Conservation (phyloP, 92 coral and sea anemone genomes). For the Metridium senile region DNA sequence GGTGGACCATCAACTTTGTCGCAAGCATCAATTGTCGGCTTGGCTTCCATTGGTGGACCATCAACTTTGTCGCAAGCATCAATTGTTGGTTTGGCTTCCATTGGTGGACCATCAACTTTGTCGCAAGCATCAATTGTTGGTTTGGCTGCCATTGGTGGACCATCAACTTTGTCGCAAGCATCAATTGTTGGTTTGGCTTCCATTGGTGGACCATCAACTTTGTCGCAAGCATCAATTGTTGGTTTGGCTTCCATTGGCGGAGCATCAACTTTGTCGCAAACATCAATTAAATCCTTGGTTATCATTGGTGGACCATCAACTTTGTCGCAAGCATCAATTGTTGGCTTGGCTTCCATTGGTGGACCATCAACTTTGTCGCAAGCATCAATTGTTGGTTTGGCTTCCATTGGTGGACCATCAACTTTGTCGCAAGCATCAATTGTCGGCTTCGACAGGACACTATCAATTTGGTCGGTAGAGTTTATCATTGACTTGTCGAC, state of each 20-base stretch:
- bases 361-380: background rate
- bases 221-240: background rate
- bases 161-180: background rate
- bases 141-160: background rate
- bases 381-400: background rate
- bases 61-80: constrained; percentile 1
- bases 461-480: background rate
- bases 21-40: background rate
- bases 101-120: background rate
- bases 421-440: background rate
- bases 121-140: background rate
- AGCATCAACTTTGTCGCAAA: background rate
- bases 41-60: constrained; percentile 8
- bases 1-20: constrained; percentile 15
- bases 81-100: background rate
- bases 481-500: background rate
- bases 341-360: background rate
- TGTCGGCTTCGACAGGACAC: background rate
- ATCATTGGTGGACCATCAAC: background rate
- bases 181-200: background rate
- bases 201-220: background rate
- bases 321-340: background rate
- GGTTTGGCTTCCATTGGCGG: background rate
- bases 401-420: background rate
- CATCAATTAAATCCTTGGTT: background rate